Evolutionary conservation across 2,888 invertebrate genomes (phyloP), one percentile per base, ranked within the genome.

Genomic region (Zygothrica quintamaculata): DNA sequence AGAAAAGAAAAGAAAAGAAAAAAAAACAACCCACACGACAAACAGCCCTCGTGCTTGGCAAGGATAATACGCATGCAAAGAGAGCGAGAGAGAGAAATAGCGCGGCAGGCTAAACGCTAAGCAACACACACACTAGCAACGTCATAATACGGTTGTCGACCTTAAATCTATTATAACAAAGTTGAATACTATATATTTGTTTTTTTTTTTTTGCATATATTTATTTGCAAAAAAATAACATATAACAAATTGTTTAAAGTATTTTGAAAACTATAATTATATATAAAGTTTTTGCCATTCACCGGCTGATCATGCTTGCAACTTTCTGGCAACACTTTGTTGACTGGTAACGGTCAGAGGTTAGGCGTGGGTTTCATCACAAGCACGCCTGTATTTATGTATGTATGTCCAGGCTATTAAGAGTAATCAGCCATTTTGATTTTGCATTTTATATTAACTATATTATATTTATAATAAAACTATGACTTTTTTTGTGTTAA

Each of bases 91-190:
- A 11, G 22, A 37, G 39, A 40, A 36, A 31, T 26, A 33, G 13
- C 8, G 50, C 33, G 42, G 18, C 37, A 56, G 37, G 26, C 53
- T 39, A 22, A 59, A 25, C 33, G 37, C 26, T 33, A 44, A n/a
- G n/a, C n/a, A n/a, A n/a, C n/a, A 53, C 29, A 46, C 37, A 62
- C 46, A 57, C 50, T 52, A 48, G 43, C 61, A 55, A 65, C 64
- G 70, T 75, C 79, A 76, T 78, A 70, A 85, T 78, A 65, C 85
- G 85, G 85, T 85, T 80, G 85, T 70, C 80, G 80, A 85, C 82
- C 82, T 73, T 59, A 52, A 59, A 44, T 43, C 12, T 31, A 15
- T 11, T n/a, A 18, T 11, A 25, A 50, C 15, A 40, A 58, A 48
- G 9, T 55, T 12, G 26, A 36, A 31, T 31, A 4, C 5, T 33